phyloP scores from a whole-genome alignment of 2,113 vertebrate species.

The Hassar affinis region DNA sequence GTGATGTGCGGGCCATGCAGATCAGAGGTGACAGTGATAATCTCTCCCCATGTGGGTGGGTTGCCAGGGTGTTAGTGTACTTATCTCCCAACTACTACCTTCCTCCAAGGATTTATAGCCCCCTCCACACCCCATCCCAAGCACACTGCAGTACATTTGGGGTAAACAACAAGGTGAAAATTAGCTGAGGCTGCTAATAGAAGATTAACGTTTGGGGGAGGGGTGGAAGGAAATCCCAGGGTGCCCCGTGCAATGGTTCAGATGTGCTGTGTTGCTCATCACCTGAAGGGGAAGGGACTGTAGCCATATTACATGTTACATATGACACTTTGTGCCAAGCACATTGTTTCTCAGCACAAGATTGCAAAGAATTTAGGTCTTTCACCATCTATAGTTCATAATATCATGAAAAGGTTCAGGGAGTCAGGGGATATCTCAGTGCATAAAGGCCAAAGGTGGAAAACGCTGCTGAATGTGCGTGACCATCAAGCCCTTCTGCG shows the following conservation, averaged over 20 bases:
- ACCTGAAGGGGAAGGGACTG: not conserved
- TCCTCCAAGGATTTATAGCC: constrained; percentile 18
- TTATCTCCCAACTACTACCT: constrained; percentile 35
- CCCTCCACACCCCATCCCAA: not conserved
- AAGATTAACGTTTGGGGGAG: constrained; percentile 36
- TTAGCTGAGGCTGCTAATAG: constrained; percentile 33
- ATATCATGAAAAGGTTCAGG: too few species aligned
- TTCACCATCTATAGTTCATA: too few species aligned
- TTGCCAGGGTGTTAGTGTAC: not conserved
- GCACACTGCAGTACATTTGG: not conserved
- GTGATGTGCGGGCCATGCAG: not conserved
- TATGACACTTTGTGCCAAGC: too few species aligned
- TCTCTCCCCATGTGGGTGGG: constrained; percentile 10
- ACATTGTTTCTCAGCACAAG: too few species aligned
- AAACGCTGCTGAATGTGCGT: too few species aligned
- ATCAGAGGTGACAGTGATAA: constrained; percentile 27
- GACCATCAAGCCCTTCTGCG: too few species aligned
- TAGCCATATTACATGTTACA: not conserved
- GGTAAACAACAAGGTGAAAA: constrained; percentile 41
- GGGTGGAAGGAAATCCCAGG: constrained; percentile 6
- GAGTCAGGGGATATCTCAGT: too few species aligned
- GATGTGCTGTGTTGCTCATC: not conserved
- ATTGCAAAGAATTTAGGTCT: too few species aligned
- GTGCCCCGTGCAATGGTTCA: not conserved
- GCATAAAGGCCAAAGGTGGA: too few species aligned